Conservation (phyloP, 2,113 vertebrate genomes). For the Heptranchias perlo region DNA sequence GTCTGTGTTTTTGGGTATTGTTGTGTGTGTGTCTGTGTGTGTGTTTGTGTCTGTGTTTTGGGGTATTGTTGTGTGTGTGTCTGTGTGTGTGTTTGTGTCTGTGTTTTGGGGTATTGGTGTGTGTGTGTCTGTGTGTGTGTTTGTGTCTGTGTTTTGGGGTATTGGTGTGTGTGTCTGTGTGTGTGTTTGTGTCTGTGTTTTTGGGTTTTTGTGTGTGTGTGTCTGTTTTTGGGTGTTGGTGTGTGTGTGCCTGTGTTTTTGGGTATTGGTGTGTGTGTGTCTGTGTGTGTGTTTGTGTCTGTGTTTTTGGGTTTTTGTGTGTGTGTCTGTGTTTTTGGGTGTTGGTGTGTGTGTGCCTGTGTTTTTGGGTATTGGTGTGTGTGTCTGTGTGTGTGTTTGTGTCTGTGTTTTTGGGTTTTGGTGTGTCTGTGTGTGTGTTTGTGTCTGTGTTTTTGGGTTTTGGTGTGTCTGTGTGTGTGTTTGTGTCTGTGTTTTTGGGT, state of each 20-base stretch:
- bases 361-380: fast-evolving
- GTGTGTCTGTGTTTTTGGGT: background rate
- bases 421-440: background rate
- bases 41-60: background rate
- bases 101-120: too few relatives aligned
- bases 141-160: too few relatives aligned
- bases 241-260: too few relatives aligned
- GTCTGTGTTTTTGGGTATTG: too few relatives aligned
- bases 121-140: background rate
- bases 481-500: background rate
- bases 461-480: background rate
- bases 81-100: too few relatives aligned
- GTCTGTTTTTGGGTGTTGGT: background rate
- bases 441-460: too few relatives aligned
- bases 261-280: background rate
- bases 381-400: background rate
- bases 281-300: background rate
- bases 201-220: background rate
- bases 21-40: background rate
- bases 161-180: too few relatives aligned
- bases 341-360: background rate
- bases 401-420: background rate
- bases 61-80: background rate
- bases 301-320: too few relatives aligned
- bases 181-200: too few relatives aligned